Evolutionary conservation across 2,113 vertebrate genomes (phyloP).

Genomic region (Hippocampus zosterae): DNA sequence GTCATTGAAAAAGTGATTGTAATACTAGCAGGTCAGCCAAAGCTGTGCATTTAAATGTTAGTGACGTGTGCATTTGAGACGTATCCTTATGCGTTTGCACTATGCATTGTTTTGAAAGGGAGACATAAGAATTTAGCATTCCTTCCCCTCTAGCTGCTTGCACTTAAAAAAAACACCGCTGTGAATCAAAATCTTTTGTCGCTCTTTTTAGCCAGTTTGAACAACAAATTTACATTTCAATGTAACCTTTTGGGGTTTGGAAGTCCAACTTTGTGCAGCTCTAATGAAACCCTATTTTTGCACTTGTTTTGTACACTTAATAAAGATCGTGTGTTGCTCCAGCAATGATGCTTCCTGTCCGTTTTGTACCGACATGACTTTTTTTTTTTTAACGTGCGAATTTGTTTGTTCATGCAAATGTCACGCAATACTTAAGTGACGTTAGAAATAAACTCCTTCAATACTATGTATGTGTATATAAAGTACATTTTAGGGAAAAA

Average conservation of each 20-base stretch:
- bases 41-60: slow-evolving; percentile 43
- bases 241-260: slow-evolving; percentile 49
- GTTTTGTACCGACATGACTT: background rate
- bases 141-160: slow-evolving; percentile 41
- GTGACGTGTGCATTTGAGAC: slow-evolving; percentile 35
- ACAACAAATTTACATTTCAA: slow-evolving; percentile 46
- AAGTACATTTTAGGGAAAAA: too few species aligned
- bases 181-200: slow-evolving; percentile 49
- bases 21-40: slow-evolving; percentile 44
- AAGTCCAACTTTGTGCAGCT: slow-evolving; percentile 63
- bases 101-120: slow-evolving; percentile 48
- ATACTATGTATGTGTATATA: background rate
- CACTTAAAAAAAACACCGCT: slow-evolving; percentile 42
- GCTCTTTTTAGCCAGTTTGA: slow-evolving; percentile 35
- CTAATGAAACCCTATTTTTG: slow-evolving; percentile 72
- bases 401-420: background rate
- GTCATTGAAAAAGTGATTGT: slow-evolving; percentile 29
- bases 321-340: slow-evolving; percentile 69
- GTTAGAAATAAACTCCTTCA: background rate
- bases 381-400: too few species aligned
- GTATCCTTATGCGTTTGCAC: slow-evolving; percentile 48
- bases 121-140: slow-evolving; percentile 42
- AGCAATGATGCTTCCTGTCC: background rate
- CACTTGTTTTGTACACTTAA: slow-evolving; percentile 79
- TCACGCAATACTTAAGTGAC: background rate